phyloP scores from a whole-genome alignment of 2,113 vertebrate species.

The Poecile atricapillus region DNA sequence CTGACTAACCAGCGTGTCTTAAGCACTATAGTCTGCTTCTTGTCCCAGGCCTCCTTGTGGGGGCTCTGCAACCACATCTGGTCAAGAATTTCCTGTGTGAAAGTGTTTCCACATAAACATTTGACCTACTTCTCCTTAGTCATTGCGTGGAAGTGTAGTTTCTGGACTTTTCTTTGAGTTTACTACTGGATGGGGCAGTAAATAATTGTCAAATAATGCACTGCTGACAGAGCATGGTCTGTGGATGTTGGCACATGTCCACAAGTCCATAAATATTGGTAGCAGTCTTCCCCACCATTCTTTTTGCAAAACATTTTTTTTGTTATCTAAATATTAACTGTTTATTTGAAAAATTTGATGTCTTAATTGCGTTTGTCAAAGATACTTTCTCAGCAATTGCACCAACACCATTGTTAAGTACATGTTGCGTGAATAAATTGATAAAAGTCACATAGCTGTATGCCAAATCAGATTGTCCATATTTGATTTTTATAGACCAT shows the following conservation, averaged over 20 bases:
- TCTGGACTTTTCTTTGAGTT: not conserved
- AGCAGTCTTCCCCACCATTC: not conserved
- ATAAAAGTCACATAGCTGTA: accelerated
- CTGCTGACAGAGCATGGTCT: not conserved
- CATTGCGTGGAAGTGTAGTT: accelerated
- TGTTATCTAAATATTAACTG: not conserved
- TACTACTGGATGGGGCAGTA: not conserved
- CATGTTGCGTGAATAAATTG: not conserved
- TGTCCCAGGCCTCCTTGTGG: not conserved
- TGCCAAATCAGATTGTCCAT: not conserved
- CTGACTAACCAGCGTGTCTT: not conserved
- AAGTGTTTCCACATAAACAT: not conserved
- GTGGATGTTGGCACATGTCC: not conserved
- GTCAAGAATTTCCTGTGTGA: not conserved
- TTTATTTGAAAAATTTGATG: not conserved
- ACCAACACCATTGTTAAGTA: not conserved
- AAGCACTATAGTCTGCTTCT: too few relatives aligned
- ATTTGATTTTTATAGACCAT: not conserved
- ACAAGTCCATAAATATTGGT: not conserved
- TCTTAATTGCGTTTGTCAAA: not conserved
- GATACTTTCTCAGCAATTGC: not conserved
- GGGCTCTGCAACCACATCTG: not conserved
- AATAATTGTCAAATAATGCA: not conserved
- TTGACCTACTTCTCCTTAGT: not conserved
- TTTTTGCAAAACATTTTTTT: not conserved